A percentile compares a stretch with the other conserved stretches of the same genome.
Conservation (phyloP, 2,888 invertebrate species). For the Ethmia dodecea region DNA sequence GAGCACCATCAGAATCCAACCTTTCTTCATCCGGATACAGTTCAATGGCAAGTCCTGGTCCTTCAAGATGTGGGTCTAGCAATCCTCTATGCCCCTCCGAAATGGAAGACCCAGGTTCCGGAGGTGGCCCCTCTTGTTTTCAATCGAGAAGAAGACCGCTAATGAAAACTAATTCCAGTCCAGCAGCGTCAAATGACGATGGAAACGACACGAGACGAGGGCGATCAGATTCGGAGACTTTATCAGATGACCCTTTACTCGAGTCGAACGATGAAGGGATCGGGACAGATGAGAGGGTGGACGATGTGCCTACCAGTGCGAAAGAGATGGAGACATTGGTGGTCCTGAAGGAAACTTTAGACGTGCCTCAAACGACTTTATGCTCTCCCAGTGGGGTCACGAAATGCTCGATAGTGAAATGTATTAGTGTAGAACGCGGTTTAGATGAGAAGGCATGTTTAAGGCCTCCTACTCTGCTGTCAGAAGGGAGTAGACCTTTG, state of each 20-base stretch:
- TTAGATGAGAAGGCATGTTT: conserved; percentile 66
- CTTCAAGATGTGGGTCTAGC: conserved; percentile 88
- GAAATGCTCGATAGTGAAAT: conserved; percentile 74
- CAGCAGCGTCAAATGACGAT: conserved; percentile 60
- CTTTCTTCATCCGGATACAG: conserved; percentile 91
- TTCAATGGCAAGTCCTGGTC: conserved; percentile 90
- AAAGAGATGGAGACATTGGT: conserved; percentile 76
- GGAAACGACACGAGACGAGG: conserved; percentile 75
- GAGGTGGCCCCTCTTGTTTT: conserved; percentile 71
- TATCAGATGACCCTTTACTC: conserved; percentile 83
- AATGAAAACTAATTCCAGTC: conserved; percentile 78
- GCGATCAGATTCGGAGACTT: conserved; percentile 85
- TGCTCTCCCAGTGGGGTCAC: conserved; percentile 70
- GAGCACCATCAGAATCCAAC: conserved; percentile 89
- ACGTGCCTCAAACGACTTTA: conserved; percentile 58
- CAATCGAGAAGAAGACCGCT: conserved; percentile 79
- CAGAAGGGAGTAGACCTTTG: conserved; percentile 76
- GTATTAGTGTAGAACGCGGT: conserved; percentile 73
- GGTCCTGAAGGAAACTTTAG: conserved; percentile 61
- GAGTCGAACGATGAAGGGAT: conserved; percentile 89
- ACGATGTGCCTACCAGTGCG: conserved; percentile 83
- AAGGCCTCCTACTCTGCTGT: conserved; percentile 73
- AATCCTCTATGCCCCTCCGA: conserved; percentile 87
- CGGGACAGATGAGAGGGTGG: conserved; percentile 86
- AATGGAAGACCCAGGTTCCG: conserved; percentile 84